These are phyloP conservation scores for Dolichotis patagonum DNA, from an alignment of 2,113 vertebrate genomes.

Conservation along the genomic window DNA sequence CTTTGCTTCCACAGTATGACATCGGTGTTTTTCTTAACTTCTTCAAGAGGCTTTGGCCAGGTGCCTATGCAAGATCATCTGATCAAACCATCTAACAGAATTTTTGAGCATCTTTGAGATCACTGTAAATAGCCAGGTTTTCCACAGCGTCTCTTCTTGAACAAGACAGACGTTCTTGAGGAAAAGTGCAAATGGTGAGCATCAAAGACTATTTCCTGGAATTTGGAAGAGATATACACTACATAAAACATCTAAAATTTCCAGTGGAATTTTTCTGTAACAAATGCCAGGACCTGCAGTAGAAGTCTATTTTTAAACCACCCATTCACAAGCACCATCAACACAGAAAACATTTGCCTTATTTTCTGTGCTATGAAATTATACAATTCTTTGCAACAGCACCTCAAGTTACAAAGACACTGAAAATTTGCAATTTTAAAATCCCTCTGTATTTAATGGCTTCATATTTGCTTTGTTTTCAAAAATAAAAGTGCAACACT, in stretches of 20 bases:
- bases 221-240: slow-evolving; percentile 89
- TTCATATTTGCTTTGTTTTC: slow-evolving; percentile 72
- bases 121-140: slow-evolving; percentile 93
- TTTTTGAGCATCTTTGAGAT: slow-evolving; percentile 94
- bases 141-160: slow-evolving; percentile 94
- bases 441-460: slow-evolving; percentile 59
- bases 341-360: slow-evolving; percentile 93
- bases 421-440: slow-evolving; percentile 62
- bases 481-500: slow-evolving; percentile 81
- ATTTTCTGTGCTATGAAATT: slow-evolving; percentile 94
- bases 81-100: slow-evolving; percentile 92
- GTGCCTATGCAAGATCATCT: slow-evolving; percentile 93
- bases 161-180: slow-evolving; percentile 94
- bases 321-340: slow-evolving; percentile 94
- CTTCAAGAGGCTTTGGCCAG: slow-evolving; percentile 93
- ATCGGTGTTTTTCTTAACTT: slow-evolving; percentile 93
- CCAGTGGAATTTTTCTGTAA: slow-evolving; percentile 92
- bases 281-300: slow-evolving; percentile 90
- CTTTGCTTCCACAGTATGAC: slow-evolving; percentile 91
- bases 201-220: slow-evolving; percentile 93
- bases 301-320: slow-evolving; percentile 91
- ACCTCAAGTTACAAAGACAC: slow-evolving; percentile 93
- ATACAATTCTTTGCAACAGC: slow-evolving; percentile 94
- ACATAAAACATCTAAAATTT: slow-evolving; percentile 90
- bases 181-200: slow-evolving; percentile 92